Percentiles rank a stretch among this genome's conserved stretches.
phyloP scores from a whole-genome alignment of 2,888 invertebrate genomes.

The Xanthorhoe spadicearia region DNA sequence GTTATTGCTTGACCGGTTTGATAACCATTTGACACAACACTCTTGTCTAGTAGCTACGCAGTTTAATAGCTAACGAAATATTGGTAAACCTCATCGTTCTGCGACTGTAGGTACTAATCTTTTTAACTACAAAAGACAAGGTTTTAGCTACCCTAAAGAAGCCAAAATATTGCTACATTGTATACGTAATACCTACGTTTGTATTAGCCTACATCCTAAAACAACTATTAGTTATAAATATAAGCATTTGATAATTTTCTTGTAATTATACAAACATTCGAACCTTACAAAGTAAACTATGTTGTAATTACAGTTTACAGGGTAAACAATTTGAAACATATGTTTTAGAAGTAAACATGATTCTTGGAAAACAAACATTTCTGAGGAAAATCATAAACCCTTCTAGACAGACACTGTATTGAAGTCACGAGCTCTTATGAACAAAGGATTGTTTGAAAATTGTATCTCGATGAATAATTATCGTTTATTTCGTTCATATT shows the following conservation, averaged over 20 bases:
- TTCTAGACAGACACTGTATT: neutral
- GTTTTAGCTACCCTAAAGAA: no score
- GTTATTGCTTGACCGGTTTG: no score
- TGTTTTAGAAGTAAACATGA: slow-evolving; percentile 22
- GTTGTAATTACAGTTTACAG: slow-evolving; percentile 26
- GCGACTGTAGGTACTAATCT: no score
- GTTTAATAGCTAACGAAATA: no score
- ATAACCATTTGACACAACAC: no score
- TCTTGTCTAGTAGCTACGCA: no score
- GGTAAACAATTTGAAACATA: slow-evolving; percentile 23
- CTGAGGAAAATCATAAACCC: neutral
- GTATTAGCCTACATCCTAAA: no score
- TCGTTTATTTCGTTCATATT: no score
- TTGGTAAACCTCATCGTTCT: no score
- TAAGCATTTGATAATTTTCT: slow-evolving; percentile 7
- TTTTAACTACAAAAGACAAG: no score
- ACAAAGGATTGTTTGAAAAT: neutral
- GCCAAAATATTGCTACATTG: no score
- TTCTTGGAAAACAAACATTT: slow-evolving; percentile 18
- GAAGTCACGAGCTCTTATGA: neutral
- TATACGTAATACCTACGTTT: no score
- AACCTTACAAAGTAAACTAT: slow-evolving; percentile 23
- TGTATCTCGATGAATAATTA: neutral
- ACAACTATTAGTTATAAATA: neutral
- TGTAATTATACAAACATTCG: slow-evolving; percentile 12